phyloP scores from a whole-genome alignment of 2,113 vertebrate species.

The Tachuris rubrigastra region DNA sequence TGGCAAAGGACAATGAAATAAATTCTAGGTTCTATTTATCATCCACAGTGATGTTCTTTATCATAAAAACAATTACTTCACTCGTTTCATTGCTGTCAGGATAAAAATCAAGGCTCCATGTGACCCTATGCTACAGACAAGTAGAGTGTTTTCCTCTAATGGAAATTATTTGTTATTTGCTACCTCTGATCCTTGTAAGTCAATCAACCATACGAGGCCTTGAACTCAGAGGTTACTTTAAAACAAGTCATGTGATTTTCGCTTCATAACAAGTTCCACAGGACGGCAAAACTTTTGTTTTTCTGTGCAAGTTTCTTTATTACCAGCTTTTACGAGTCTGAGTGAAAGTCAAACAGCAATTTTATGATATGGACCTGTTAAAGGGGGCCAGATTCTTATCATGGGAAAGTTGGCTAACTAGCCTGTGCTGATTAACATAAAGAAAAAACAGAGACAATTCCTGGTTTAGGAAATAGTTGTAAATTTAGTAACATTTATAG shows the following conservation, averaged over 20 bases:
- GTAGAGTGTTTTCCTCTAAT: neutral
- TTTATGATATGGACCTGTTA: neutral
- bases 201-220: neutral
- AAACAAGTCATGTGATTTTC: neutral
- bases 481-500: neutral
- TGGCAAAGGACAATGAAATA: slow-evolving; percentile 25
- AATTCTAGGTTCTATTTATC: slow-evolving; percentile 16
- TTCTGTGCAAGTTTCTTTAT: neutral
- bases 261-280: neutral
- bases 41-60: slow-evolving; percentile 12
- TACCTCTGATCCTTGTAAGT: neutral
- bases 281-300: neutral
- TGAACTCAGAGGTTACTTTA: neutral
- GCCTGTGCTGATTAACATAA: neutral
- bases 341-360: neutral
- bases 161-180: neutral
- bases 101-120: slow-evolving; percentile 23
- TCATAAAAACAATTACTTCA: slow-evolving; percentile 5
- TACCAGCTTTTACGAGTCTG: neutral
- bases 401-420: neutral
- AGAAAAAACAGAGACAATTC: neutral
- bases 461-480: neutral
- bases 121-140: neutral
- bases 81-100: neutral
- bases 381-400: neutral